A percentile compares a stretch with the other conserved stretches of the same genome.
These are phyloP conservation scores for Astur gentilis DNA, from an alignment of 2,113 vertebrate genomes.

Conservation along the genomic window DNA sequence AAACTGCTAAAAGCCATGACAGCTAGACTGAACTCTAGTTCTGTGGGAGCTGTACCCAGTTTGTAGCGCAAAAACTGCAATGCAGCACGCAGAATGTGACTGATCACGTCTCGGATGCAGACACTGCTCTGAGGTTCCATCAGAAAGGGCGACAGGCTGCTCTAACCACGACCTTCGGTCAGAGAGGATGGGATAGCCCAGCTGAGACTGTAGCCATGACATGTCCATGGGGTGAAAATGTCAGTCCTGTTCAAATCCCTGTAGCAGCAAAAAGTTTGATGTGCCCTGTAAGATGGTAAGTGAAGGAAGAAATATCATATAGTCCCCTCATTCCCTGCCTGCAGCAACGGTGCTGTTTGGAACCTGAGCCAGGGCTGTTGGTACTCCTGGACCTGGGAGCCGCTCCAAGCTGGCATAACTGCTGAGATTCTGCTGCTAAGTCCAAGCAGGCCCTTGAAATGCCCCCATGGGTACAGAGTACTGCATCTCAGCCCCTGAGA, in stretches of 20 bases:
- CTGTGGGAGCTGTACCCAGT: background rate
- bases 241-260: background rate
- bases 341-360: accelerated
- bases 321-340: background rate
- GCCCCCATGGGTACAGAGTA: too few species aligned
- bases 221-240: background rate
- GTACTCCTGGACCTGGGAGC: background rate
- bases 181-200: background rate
- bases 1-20: background rate
- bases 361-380: background rate
- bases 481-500: background rate
- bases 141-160: background rate
- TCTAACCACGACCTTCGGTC: background rate
- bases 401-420: background rate
- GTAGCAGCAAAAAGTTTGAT: background rate
- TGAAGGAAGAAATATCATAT: background rate
- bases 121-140: background rate
- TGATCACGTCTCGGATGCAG: accelerated
- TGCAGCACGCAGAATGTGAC: background rate
- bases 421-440: background rate
- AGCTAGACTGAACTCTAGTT: background rate
- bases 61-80: background rate
- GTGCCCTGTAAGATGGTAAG: background rate
- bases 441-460: background rate
- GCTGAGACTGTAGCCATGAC: background rate